Conservation (phyloP, 2,888 invertebrate species). For the Chydorus sphaericus region DNA sequence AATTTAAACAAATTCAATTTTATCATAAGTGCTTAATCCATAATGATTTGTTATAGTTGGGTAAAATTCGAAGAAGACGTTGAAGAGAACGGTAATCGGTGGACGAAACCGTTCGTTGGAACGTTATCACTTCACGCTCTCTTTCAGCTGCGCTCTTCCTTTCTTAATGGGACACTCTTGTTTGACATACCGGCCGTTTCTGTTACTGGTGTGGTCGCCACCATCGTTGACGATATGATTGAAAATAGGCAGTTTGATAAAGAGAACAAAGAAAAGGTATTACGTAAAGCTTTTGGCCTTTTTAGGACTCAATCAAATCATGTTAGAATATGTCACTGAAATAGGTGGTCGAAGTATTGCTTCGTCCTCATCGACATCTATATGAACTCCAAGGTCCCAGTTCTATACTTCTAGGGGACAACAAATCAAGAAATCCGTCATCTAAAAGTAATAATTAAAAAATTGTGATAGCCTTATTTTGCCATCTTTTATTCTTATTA, state of each 20-base stretch:
- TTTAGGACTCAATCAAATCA: too few species aligned
- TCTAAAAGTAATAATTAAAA: too few species aligned
- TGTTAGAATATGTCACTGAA: not conserved
- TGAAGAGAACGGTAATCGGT: conserved; percentile 41
- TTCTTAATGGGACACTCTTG: conserved; percentile 29
- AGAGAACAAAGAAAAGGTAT: conserved; percentile 22
- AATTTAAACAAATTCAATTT: not conserved
- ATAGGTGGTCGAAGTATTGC: conserved; percentile 14
- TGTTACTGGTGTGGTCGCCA: conserved; percentile 22
- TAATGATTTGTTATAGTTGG: conserved; percentile 24
- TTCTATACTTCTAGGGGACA: conserved; percentile 13
- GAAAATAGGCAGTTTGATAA: conserved; percentile 22
- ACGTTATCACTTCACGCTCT: conserved; percentile 40
- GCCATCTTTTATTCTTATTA: too few species aligned
- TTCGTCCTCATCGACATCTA: conserved; percentile 20
- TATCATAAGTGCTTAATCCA: too few species aligned
- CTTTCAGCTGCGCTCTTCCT: conserved; percentile 35
- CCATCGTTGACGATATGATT: conserved; percentile 29
- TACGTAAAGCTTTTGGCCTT: too few species aligned
- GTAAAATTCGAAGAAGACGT: conserved; percentile 34
- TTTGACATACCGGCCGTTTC: conserved; percentile 32
- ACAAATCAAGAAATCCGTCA: conserved; percentile 16
- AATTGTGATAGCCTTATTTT: too few species aligned
- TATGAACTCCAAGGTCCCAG: conserved; percentile 19
- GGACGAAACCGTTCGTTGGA: conserved; percentile 44